phyloP scores from a whole-genome alignment of 2,113 vertebrate species.

The Catharus minimus region DNA sequence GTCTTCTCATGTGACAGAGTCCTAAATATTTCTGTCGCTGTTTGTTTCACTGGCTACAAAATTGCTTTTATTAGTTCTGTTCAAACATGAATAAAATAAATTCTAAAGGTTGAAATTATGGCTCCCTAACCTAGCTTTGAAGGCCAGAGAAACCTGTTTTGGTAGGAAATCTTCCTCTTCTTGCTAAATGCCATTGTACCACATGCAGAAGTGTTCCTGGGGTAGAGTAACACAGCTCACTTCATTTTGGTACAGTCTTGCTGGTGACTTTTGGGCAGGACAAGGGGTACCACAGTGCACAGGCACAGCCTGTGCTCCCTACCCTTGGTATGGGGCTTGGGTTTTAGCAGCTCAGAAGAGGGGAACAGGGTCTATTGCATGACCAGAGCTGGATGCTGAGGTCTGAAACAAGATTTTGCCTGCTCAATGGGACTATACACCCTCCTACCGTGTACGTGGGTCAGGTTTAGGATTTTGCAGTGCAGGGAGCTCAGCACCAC shows the following conservation, averaged over 20 bases:
- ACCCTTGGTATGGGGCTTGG: fast-evolving
- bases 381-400: not conserved
- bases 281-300: no score
- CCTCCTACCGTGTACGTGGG: fast-evolving
- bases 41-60: not conserved
- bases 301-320: fast-evolving
- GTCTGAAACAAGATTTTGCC: not conserved
- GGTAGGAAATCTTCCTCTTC: not conserved
- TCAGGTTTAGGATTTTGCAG: not conserved
- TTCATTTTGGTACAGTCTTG: not conserved
- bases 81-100: not conserved
- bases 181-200: not conserved
- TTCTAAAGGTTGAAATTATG: not conserved
- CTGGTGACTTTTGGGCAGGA: not conserved
- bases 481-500: not conserved
- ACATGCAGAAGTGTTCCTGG: not conserved
- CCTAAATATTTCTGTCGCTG: not conserved
- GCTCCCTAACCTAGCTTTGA: not conserved
- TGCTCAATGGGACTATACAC: fast-evolving
- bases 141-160: not conserved
- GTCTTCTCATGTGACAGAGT: not conserved
- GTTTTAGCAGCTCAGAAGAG: not conserved
- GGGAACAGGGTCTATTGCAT: fast-evolving
- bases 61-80: not conserved
- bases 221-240: not conserved